These are phyloP conservation scores for Coptotermes formosanus DNA, from an alignment of 1,140 invertebrate species.

Conservation along the genomic window DNA sequence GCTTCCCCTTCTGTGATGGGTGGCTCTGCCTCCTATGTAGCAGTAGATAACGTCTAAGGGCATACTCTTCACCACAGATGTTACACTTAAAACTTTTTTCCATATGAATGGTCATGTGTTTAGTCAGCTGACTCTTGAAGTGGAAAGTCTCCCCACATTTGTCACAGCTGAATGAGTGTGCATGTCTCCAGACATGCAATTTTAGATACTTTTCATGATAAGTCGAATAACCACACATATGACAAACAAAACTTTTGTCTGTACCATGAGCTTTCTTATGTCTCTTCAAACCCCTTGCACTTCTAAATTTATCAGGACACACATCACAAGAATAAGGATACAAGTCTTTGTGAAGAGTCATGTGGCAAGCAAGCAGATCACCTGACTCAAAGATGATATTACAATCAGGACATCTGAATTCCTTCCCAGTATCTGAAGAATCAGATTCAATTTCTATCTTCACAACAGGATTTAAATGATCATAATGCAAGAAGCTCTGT, in stretches of 20 bases:
- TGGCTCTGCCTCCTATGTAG: background rate
- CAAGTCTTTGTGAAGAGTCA: conserved; percentile 62
- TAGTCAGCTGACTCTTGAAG: conserved; percentile 38
- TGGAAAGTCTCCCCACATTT: conserved; percentile 30
- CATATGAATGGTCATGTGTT: conserved; percentile 39
- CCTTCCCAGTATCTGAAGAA: background rate
- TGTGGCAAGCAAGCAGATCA: conserved; percentile 57
- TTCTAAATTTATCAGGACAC: conserved; percentile 40
- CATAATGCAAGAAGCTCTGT: background rate
- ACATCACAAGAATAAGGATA: conserved; percentile 46
- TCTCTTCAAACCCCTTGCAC: background rate
- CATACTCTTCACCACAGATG: background rate
- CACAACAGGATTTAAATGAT: background rate
- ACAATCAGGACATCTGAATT: conserved; percentile 7
- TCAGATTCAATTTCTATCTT: background rate
- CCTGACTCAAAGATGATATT: conserved; percentile 37
- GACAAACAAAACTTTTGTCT: conserved; percentile 37
- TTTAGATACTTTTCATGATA: conserved; percentile 42
- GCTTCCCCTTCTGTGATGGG: background rate
- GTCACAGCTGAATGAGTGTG: conserved; percentile 41
- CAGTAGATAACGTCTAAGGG: background rate
- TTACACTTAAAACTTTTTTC: background rate
- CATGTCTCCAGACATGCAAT: conserved; percentile 43
- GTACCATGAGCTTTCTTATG: background rate
- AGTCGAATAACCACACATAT: conserved; percentile 43